These are phyloP conservation scores for Lithosia quadra DNA, from an alignment of 2,888 invertebrate species.

Conservation along the genomic window DNA sequence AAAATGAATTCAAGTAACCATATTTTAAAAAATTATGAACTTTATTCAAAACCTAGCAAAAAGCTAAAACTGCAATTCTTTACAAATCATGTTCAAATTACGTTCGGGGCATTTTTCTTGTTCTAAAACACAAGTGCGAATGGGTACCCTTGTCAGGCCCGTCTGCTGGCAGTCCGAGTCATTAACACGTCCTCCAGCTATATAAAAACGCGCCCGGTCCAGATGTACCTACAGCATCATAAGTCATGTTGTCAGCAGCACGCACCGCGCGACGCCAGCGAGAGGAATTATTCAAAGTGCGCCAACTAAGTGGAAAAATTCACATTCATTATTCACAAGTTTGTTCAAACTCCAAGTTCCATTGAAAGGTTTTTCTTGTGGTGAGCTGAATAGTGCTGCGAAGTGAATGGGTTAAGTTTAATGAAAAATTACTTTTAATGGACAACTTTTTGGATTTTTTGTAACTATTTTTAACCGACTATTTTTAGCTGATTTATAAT, in stretches of 20 bases:
- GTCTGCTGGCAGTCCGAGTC: neutral
- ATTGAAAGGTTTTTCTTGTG: conserved; percentile 10
- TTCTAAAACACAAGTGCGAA: neutral
- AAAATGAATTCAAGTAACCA: neutral
- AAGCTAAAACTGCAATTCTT: neutral
- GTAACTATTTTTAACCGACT: neutral
- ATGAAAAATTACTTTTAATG: conserved; percentile 10
- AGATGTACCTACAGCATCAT: conserved; percentile 22
- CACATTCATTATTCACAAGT: conserved; percentile 23
- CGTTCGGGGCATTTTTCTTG: neutral
- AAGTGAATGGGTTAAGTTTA: conserved; percentile 3
- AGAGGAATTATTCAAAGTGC: conserved; percentile 10
- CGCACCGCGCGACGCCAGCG: conserved; percentile 7
- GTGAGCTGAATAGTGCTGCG: neutral
- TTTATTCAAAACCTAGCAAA: neutral
- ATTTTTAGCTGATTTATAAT: neutral
- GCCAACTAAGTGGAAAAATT: conserved; percentile 16
- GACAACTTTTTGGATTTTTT: neutral
- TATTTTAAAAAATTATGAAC: no score
- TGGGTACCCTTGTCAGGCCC: neutral
- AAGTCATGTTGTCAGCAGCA: conserved; percentile 29
- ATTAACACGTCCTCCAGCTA: conserved; percentile 11
- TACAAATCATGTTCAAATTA: neutral
- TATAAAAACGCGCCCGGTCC: conserved; percentile 8
- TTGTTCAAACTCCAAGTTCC: conserved; percentile 14